Conservation (phyloP, 2,797 vertebrate species). For the Columba guinea region DNA sequence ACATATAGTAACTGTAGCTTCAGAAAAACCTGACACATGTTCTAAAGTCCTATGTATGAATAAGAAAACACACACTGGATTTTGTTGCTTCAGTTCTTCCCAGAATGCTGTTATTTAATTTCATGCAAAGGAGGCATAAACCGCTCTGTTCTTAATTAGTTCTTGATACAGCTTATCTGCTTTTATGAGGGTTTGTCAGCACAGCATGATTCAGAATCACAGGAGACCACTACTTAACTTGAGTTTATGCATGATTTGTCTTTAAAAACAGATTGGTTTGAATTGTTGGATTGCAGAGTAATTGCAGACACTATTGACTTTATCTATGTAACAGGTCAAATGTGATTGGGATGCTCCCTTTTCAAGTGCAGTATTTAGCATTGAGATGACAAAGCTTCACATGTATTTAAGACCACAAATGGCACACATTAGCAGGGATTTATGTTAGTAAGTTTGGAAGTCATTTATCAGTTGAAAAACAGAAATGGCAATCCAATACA, state of each 20-base stretch:
- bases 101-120: slow-evolving; percentile 8
- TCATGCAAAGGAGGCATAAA: slow-evolving; percentile 42
- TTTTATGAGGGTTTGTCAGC: slow-evolving; percentile 57
- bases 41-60: neutral
- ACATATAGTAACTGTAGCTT: neutral
- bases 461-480: slow-evolving; percentile 38
- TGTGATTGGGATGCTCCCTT: neutral
- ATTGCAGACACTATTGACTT: slow-evolving; percentile 26
- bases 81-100: slow-evolving; percentile 19
- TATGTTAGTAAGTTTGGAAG: neutral
- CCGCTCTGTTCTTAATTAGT: slow-evolving; percentile 49
- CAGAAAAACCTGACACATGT: neutral
- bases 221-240: slow-evolving; percentile 24
- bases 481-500: slow-evolving; percentile 46
- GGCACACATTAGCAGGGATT: neutral
- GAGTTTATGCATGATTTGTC: slow-evolving; percentile 48
- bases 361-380: slow-evolving; percentile 28
- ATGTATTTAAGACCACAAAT: neutral
- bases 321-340: slow-evolving; percentile 22
- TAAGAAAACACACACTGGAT: neutral
- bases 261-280: slow-evolving; percentile 42
- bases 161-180: slow-evolving; percentile 44
- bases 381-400: neutral
- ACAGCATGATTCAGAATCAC: slow-evolving; percentile 50
- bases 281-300: slow-evolving; percentile 25